phyloP scores from a whole-genome alignment of 2,797 vertebrate species.

The Intellagama lesueurii region DNA sequence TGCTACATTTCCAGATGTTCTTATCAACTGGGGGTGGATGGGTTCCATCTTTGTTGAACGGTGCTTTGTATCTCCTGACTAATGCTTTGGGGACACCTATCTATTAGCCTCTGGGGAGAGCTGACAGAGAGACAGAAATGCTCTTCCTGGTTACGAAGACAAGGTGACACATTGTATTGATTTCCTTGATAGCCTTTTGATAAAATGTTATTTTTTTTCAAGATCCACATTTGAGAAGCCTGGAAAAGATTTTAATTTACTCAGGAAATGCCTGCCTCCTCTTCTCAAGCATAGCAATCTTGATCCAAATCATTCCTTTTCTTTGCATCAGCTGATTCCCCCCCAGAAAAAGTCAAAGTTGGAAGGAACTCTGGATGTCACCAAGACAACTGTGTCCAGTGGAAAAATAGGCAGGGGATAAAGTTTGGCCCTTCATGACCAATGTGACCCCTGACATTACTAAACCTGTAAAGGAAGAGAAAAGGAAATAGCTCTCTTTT shows the following conservation, averaged over 20 bases:
- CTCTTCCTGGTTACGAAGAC: neutral
- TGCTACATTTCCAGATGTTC: neutral
- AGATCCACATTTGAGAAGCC: neutral
- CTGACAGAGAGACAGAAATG: neutral
- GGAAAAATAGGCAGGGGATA: neutral
- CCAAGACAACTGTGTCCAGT: neutral
- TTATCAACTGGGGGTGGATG: neutral
- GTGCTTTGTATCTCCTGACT: neutral
- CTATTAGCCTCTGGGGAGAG: neutral
- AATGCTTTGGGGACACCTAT: neutral
- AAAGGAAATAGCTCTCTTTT: too few species aligned
- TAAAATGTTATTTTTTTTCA: neutral
- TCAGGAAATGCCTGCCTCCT: neutral
- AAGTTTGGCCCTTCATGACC: neutral
- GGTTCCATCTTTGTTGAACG: slow-evolving; percentile 1
- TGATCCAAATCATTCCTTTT: neutral
- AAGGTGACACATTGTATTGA: neutral
- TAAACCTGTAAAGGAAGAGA: too few species aligned
- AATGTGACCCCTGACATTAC: neutral
- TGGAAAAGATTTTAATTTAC: neutral
- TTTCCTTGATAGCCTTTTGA: neutral
- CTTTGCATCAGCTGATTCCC: neutral
- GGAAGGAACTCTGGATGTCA: neutral
- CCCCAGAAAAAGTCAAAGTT: neutral
- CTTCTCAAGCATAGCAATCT: neutral